These are phyloP conservation scores for Euleptes europaea DNA, from an alignment of 2,113 vertebrate genomes.

Conservation along the genomic window DNA sequence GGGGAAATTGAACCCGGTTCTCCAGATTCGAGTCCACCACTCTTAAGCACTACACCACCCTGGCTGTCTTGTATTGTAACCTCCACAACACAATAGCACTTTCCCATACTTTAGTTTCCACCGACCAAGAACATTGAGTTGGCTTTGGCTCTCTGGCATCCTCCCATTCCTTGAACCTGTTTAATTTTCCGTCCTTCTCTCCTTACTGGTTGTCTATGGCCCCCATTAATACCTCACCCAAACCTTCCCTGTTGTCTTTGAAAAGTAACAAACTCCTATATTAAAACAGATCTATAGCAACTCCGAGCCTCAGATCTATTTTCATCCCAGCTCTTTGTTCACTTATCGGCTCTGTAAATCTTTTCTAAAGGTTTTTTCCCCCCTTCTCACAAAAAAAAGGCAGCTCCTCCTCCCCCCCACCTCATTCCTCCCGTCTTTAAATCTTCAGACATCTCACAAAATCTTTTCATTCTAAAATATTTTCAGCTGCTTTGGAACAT, in stretches of 20 bases:
- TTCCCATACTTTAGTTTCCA: neutral
- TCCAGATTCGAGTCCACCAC: too few species aligned
- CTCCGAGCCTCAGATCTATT: slow-evolving; percentile 55
- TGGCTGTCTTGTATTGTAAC: neutral
- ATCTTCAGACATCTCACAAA: slow-evolving; percentile 7
- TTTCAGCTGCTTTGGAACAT: slow-evolving; percentile 8
- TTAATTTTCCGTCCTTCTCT: neutral
- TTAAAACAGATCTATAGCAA: slow-evolving; percentile 15
- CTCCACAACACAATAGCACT: neutral
- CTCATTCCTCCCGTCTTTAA: neutral
- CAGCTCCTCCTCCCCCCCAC: neutral
- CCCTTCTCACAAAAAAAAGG: too few species aligned
- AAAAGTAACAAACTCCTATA: slow-evolving; percentile 11
- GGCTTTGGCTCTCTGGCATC: neutral
- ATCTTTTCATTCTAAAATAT: slow-evolving; percentile 17
- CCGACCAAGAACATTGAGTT: neutral
- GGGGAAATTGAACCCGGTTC: too few species aligned
- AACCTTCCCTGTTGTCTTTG: slow-evolving; percentile 15
- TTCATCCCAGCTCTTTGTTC: slow-evolving; percentile 55
- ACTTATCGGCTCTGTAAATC: slow-evolving; percentile 49
- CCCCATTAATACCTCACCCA: neutral
- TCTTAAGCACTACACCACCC: neutral
- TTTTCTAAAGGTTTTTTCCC: slow-evolving; percentile 21
- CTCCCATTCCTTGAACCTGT: neutral
- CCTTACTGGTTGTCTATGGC: neutral